Percentiles rank a stretch among this genome's conserved stretches.
phyloP scores from a whole-genome alignment of 2,797 vertebrate species.

The Pangasius mekongensis region DNA sequence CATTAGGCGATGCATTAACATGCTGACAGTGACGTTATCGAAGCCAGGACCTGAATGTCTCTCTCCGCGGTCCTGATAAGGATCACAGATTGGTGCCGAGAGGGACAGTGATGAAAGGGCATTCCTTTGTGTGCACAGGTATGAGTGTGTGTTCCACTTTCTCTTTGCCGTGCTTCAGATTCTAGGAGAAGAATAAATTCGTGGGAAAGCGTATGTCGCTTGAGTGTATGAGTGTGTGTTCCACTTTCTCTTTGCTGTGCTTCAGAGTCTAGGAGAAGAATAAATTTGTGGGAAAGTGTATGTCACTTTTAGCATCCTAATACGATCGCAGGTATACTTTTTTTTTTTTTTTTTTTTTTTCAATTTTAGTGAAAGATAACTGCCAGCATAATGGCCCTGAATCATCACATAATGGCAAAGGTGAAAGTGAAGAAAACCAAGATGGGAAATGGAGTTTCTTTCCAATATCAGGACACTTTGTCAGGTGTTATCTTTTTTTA shows the following conservation, averaged over 20 bases:
- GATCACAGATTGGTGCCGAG: constrained; percentile 59
- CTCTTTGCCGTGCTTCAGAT: constrained; percentile 69
- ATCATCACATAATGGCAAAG: background rate
- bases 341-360: no score
- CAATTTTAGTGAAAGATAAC: background rate
- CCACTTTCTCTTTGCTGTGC: constrained; percentile 70
- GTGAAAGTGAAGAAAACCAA: background rate
- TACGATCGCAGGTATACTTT: constrained; percentile 70
- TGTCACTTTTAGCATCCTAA: constrained; percentile 67
- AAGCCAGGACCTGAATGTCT: background rate
- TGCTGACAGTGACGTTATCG: constrained; percentile 48
- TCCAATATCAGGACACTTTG: background rate
- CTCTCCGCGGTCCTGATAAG: constrained; percentile 72
- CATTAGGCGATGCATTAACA: constrained; percentile 60
- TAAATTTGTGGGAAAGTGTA: constrained; percentile 74
- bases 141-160: constrained; percentile 68
- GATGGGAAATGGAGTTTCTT: background rate
- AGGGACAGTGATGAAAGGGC: constrained; percentile 31
- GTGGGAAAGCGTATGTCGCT: constrained; percentile 65
- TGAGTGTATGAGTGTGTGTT: constrained; percentile 63
- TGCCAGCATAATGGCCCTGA: background rate
- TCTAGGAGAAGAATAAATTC: constrained; percentile 77
- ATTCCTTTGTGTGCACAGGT: constrained; percentile 64
- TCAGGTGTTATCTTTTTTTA: background rate
- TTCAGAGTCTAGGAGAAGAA: constrained; percentile 72